Evolutionary conservation across 2,888 invertebrate genomes (phyloP).

Genomic region (Creontiades dilutus): DNA sequence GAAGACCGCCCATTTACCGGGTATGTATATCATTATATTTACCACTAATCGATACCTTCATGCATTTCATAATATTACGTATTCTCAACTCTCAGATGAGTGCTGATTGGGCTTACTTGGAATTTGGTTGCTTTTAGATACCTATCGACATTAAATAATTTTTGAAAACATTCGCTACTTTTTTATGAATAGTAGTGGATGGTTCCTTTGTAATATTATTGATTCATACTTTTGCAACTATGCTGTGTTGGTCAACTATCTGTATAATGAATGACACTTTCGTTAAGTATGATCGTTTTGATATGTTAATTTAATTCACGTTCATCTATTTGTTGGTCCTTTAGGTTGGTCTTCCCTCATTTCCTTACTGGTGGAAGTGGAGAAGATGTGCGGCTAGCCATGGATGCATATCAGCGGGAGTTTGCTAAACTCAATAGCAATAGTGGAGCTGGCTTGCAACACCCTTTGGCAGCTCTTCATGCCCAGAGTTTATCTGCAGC

Average conservation of each 20-base stretch:
- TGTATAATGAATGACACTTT: no score
- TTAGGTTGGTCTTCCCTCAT: constrained; percentile 87
- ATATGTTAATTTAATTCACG: neutral
- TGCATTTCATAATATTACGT: no score
- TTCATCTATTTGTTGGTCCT: constrained; percentile 76
- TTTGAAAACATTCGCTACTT: no score
- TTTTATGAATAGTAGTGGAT: no score
- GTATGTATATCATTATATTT: constrained; percentile 71
- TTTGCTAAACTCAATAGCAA: constrained; percentile 89
- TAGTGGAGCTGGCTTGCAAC: constrained; percentile 79
- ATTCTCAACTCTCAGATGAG: no score
- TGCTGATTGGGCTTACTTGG: no score
- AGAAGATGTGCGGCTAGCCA: constrained; percentile 92
- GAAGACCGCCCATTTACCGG: constrained; percentile 81
- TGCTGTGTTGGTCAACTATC: no score
- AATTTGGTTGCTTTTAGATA: no score
- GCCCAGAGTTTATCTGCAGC: constrained; percentile 82
- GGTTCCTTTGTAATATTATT: no score
- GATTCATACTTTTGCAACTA: no score
- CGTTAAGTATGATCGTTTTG: neutral
- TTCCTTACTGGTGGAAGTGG: constrained; percentile 82
- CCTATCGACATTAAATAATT: no score
- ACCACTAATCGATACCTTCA: no score
- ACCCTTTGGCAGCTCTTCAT: constrained; percentile 86
- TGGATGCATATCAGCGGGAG: constrained; percentile 96